phyloP scores from a whole-genome alignment of 2,797 vertebrate species.

The Sandelia bainsii region DNA sequence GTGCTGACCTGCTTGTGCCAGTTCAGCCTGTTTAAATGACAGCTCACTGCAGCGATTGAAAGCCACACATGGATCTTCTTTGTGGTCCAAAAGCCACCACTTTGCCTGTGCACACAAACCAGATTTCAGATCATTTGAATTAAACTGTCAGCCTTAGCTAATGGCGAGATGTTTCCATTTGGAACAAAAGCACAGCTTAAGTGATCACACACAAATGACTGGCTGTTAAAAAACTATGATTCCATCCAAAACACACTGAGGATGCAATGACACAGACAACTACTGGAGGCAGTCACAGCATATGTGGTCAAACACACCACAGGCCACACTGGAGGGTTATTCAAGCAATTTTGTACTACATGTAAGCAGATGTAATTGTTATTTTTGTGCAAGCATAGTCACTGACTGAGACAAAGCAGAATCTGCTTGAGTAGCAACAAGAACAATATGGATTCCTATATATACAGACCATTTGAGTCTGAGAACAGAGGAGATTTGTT shows the following conservation, averaged over 20 bases:
- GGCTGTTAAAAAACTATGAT: not conserved
- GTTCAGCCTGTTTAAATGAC: constrained; percentile 17
- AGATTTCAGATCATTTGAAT: constrained; percentile 5
- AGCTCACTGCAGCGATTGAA: not conserved
- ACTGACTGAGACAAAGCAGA: not conserved
- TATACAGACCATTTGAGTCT: not conserved
- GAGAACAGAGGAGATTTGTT: not conserved
- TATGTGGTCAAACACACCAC: not conserved
- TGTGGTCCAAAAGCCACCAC: constrained; percentile 1
- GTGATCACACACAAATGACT: not conserved
- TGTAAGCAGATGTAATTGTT: not conserved
- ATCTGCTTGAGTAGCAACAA: not conserved
- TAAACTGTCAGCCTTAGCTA: not conserved
- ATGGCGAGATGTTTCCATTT: not conserved
- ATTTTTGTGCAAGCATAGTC: not conserved
- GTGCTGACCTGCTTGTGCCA: constrained; percentile 20
- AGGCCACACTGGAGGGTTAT: not conserved
- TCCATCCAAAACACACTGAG: not conserved
- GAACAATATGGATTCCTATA: not conserved
- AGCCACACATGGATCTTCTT: constrained; percentile 9
- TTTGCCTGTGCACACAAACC: constrained; percentile 10
- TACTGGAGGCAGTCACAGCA: not conserved
- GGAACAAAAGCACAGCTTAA: not conserved
- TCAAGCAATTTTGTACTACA: not conserved
- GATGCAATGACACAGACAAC: not conserved